Evolutionary conservation across 2,113 vertebrate genomes (phyloP).

Genomic region (Neolamprologus brichardi): DNA sequence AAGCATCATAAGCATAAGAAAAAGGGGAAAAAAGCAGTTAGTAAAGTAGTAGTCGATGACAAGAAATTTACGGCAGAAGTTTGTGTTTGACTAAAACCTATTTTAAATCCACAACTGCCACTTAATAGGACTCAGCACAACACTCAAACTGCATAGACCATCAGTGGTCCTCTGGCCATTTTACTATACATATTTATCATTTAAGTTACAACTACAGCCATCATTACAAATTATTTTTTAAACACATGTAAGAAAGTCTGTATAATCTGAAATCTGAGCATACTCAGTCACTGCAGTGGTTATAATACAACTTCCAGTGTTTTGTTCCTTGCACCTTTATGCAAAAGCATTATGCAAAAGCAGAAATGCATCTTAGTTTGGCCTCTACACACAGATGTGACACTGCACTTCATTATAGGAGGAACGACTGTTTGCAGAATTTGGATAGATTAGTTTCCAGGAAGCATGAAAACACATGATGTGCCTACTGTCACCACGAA

Average conservation of each 20-base stretch:
- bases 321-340: background rate
- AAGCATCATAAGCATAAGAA: background rate
- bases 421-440: background rate
- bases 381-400: background rate
- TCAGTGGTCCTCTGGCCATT: background rate
- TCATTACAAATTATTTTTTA: background rate
- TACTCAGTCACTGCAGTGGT: background rate
- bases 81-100: background rate
- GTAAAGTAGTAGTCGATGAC: background rate
- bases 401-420: background rate
- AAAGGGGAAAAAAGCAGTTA: background rate
- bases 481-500: background rate
- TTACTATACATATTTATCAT: background rate
- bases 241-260: background rate
- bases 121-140: background rate
- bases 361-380: background rate
- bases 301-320: background rate
- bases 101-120: background rate
- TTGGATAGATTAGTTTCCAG: background rate
- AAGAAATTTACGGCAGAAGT: background rate
- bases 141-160: background rate
- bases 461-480: background rate
- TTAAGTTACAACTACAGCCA: background rate
- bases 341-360: background rate
- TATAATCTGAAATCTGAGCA: background rate